Base-by-base conservation (phyloP, 2,888 invertebrate species). In the Mechanitis messenoides region DNA sequence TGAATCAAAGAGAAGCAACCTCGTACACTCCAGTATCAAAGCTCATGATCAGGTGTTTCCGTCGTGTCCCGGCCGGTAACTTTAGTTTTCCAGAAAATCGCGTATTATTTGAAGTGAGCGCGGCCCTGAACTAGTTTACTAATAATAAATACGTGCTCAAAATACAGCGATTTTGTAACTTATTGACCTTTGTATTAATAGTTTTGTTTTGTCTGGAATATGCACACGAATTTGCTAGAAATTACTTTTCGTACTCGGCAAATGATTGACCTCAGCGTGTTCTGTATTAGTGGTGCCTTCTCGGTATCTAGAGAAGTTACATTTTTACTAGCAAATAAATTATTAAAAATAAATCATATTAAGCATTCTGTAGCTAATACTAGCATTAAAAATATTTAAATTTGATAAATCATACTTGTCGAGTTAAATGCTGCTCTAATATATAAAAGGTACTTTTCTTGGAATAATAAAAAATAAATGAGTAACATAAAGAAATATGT, bases 61-160 rank as follows among this genome's bases (percentile, higher is more conserved):
- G 45, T 53, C 53, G 42, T 53, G 50, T 45, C 31, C 33, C 46
- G 31, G 1, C 60, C 62, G 63, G 61, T 62, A 65, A 65, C 65
- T 69, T 64, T 67, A 70, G 66, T 78, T 84, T 84, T 83, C 71
- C 46, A 76, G 85, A 85, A 73, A 71, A 71, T 56, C 69, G 68
- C 65, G 67, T 75, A 75, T 74, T 72, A 72, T 75, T 74, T 69
- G 68, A 71, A 69, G 68, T 63, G 71, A 33, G 65, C 68, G 58
- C 76, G 84, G 78, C 88, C 88, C 76, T 88, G 88, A 88, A 85
- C 88, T 74, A 87, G 77, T 83, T 88, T 78, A 77, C 78, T 81
- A 81, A 71, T 69, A 74, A 75, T 75, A 78, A 74, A 73, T 60
- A 65, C 60, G 66, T 65, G 66, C 69, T 71, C 70, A 64, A 72